Conservation (phyloP, 2,113 vertebrate species). For the Muscicapa adusta region DNA sequence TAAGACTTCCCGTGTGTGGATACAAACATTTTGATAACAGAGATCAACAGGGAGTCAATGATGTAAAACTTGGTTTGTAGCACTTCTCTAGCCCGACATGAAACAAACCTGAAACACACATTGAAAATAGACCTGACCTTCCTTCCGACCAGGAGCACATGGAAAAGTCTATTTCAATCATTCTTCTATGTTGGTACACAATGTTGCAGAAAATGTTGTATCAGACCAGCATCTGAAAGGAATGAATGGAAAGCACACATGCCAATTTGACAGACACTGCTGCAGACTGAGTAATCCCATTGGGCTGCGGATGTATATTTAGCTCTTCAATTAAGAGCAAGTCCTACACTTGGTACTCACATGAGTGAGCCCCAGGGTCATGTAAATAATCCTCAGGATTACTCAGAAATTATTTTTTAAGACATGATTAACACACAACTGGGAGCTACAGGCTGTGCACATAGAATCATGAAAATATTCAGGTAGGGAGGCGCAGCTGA, state of each 20-base stretch:
- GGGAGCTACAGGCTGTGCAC: not conserved
- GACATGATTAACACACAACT: not conserved
- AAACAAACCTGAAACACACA: not conserved
- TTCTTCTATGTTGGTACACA: not conserved
- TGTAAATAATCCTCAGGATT: constrained; percentile 18
- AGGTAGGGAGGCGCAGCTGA: not conserved
- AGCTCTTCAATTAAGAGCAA: not conserved
- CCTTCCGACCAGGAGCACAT: not conserved
- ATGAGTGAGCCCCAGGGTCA: constrained; percentile 6
- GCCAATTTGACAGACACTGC: not conserved
- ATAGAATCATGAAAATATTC: not conserved
- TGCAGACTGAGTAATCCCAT: not conserved
- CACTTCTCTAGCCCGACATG: not conserved
- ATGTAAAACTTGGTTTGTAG: not conserved
- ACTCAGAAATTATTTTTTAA: constrained; percentile 30
- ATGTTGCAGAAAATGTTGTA: not conserved
- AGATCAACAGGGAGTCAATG: not conserved
- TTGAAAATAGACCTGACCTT: not conserved
- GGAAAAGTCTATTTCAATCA: not conserved
- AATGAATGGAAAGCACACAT: not conserved
- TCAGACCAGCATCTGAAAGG: not conserved
- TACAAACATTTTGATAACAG: not conserved
- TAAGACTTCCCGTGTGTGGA: not conserved
- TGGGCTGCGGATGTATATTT: not conserved
- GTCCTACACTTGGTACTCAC: not conserved